A percentile compares a stretch with the other conserved stretches of the same genome.
Conservation (phyloP, 1,140 invertebrate species). For the Cepaea nemoralis region DNA sequence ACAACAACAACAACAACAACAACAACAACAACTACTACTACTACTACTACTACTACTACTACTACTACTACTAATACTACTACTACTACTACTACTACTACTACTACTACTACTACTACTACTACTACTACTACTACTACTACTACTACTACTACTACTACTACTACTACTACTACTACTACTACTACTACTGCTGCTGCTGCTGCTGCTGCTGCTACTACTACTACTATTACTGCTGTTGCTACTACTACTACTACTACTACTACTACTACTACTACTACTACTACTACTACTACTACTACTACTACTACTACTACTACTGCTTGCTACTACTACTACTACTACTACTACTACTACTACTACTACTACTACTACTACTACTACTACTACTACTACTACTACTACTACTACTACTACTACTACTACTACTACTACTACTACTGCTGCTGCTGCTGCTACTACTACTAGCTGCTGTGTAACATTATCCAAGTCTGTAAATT, state of each 20-base stretch:
- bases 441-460: conserved; percentile 9
- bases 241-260: conserved; percentile 10
- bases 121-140: too few relatives aligned
- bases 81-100: too few relatives aligned
- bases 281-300: conserved; percentile 10
- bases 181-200: conserved; percentile 9
- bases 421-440: conserved; percentile 10
- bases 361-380: conserved; percentile 10
- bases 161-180: conserved; percentile 10
- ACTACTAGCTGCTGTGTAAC: background rate
- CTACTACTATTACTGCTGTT: conserved; percentile 10
- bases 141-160: too few relatives aligned
- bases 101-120: too few relatives aligned
- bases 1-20: too few relatives aligned
- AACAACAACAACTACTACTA: too few relatives aligned
- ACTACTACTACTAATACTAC: too few relatives aligned
- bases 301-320: too few relatives aligned
- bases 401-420: conserved; percentile 10
- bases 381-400: conserved; percentile 10
- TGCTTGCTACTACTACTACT: too few relatives aligned
- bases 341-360: too few relatives aligned
- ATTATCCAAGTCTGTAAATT: too few relatives aligned
- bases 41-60: too few relatives aligned
- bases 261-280: conserved; percentile 10
- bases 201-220: conserved; percentile 9